Evolutionary conservation across 2,113 vertebrate genomes (phyloP).

Genomic region (Anseranas semipalmata): DNA sequence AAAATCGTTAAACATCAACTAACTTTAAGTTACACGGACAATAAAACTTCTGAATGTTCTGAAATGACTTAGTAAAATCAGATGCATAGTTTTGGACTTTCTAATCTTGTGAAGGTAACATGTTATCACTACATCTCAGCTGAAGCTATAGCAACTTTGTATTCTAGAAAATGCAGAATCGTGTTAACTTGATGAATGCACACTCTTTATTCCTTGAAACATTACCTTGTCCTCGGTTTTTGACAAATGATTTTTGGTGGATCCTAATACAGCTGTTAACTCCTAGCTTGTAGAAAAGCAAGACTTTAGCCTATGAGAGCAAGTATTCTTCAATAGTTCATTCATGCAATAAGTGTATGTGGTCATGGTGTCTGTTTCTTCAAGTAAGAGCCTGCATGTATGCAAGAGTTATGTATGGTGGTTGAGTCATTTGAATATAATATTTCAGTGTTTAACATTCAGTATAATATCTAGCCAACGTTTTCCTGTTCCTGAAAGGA

Average conservation of each 20-base stretch:
- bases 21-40: background rate
- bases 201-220: background rate
- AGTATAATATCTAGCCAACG: background rate
- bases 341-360: fast-evolving
- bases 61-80: background rate
- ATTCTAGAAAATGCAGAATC: background rate
- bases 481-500: background rate
- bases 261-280: background rate
- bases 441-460: background rate
- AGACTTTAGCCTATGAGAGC: background rate
- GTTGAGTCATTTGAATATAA: background rate
- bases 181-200: background rate
- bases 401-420: background rate
- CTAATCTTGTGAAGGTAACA: background rate
- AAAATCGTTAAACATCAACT: background rate
- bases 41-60: background rate
- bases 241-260: background rate
- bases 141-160: background rate
- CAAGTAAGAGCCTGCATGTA: background rate
- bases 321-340: background rate
- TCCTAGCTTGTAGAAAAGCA: background rate
- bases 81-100: background rate
- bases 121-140: background rate
- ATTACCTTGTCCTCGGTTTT: background rate
- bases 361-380: background rate